Conservation (phyloP, 1,140 invertebrate species). For the Theocolax elegans region DNA sequence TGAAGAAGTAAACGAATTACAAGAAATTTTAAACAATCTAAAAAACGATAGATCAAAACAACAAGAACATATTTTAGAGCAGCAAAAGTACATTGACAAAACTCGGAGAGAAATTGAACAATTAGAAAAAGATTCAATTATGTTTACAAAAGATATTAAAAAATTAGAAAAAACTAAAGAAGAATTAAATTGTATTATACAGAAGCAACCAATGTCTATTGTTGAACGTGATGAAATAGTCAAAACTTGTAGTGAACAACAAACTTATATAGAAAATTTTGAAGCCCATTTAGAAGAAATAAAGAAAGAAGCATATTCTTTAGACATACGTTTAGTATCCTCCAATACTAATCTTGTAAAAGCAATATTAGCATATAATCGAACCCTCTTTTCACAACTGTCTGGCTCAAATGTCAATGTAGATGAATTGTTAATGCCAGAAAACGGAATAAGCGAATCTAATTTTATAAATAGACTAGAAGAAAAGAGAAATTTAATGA, state of each 20-base stretch:
- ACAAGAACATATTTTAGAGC: slow-evolving; percentile 29
- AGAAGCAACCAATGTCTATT: slow-evolving; percentile 54
- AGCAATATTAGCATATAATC: slow-evolving; percentile 53
- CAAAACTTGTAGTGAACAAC: slow-evolving; percentile 47
- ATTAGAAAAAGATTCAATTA: slow-evolving; percentile 37
- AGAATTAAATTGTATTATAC: slow-evolving; percentile 46
- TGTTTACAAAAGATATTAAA: slow-evolving; percentile 40
- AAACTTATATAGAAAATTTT: slow-evolving; percentile 49
- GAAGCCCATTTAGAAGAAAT: slow-evolving; percentile 55
- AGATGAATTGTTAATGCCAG: slow-evolving; percentile 53
- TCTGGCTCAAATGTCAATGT: slow-evolving; percentile 41
- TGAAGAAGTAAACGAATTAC: slow-evolving; percentile 40
- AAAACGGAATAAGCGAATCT: slow-evolving; percentile 45
- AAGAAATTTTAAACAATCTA: slow-evolving; percentile 38
- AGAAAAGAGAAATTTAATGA: slow-evolving; percentile 46
- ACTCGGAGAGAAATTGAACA: slow-evolving; percentile 45
- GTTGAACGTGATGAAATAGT: slow-evolving; percentile 49
- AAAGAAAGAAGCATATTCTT: slow-evolving; percentile 52
- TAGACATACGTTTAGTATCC: slow-evolving; percentile 53
- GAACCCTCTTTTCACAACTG: slow-evolving; percentile 52
- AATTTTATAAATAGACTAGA: slow-evolving; percentile 47
- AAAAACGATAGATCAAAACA: slow-evolving; percentile 42
- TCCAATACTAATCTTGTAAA: slow-evolving; percentile 51
- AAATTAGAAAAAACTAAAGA: slow-evolving; percentile 35
- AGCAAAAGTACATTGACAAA: slow-evolving; percentile 44